phyloP scores from a whole-genome alignment of 2,113 vertebrate species.

The Hyperopisus bebe region DNA sequence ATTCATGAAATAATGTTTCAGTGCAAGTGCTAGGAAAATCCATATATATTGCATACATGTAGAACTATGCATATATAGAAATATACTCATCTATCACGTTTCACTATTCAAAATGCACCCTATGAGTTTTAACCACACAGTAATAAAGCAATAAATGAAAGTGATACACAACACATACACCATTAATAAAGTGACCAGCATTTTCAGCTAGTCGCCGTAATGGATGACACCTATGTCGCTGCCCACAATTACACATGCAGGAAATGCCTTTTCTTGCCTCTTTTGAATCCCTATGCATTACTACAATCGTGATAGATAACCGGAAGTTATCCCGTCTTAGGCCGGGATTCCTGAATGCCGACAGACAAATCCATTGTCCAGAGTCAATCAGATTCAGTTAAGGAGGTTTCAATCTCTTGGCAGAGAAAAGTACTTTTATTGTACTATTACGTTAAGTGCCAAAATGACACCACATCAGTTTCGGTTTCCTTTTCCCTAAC shows the following conservation, averaged over 20 bases:
- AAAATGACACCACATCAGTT: not conserved
- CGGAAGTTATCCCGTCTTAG: not conserved
- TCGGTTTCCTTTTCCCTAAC: not conserved
- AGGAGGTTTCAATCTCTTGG: not conserved
- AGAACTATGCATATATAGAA: not conserved
- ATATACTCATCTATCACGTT: not conserved
- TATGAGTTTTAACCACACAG: not conserved
- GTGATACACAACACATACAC: not conserved
- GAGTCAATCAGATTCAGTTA: not conserved
- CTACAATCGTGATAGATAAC: not conserved
- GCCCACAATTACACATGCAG: not conserved
- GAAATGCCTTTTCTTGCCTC: not conserved
- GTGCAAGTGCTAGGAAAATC: not conserved
- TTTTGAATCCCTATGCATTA: not conserved
- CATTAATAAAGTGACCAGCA: not conserved
- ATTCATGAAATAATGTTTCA: not conserved
- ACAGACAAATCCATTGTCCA: not conserved
- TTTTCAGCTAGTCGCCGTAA: not conserved
- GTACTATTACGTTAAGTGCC: not conserved
- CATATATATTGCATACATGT: not conserved
- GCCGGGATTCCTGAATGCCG: not conserved
- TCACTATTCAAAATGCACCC: not conserved
- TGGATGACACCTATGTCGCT: not conserved
- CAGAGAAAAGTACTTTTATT: not conserved
- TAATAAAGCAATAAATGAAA: not conserved